Base-by-base conservation (phyloP, 1,140 invertebrate genomes). In the Batillaria attramentaria region DNA sequence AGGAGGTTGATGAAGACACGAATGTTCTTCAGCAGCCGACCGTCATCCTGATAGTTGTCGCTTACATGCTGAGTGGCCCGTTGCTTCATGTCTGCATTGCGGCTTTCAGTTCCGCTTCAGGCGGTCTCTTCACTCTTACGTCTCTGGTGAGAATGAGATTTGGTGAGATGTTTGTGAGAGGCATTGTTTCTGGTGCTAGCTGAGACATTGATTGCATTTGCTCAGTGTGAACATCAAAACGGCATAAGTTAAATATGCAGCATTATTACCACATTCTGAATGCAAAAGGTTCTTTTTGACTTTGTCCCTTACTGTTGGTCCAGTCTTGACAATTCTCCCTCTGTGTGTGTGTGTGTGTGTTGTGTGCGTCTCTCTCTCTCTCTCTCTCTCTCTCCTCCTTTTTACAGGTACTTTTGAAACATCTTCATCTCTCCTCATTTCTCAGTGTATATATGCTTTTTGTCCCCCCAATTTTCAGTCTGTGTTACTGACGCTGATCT, bases 1-100 rank as follows among this genome's bases (percentile, higher is more conserved):
- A 68, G 65, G 77, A 54, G 8, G 84, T 70, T 10, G 83, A 84
- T 10, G 83, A 85, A 24, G 83, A 82, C 75, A 73, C 81, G 37
- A 83, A 84, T 65, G 81, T 87, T 2, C 65, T 87, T 0, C 81
- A 86, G 72, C 57, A 80, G 57, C 74, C 66, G 2, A 31, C 80
- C 33, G 70, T 84, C 50, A 80, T 77, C n/a, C 57, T 77, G 33
- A 84, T 86, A 37, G 79, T 83, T 33, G 20, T 77, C 35, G 62
- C 74, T 35, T 86, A 84, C 81, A 72, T 78, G 37, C 35, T 82
- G 10, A 62, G 79, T 24, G 85, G 84, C n/a, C 74, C 83, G 3
- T 16, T 83, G 0, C 50, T 87, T 8, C 83, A 84, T 62, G n/a
- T 83, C 18, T 24, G 74, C 3, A 6, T 82, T n/a, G 60, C 82